Evolutionary conservation across 92 coral and sea anemone genomes (phyloP).

Genomic region (Heliopora coerulea): DNA sequence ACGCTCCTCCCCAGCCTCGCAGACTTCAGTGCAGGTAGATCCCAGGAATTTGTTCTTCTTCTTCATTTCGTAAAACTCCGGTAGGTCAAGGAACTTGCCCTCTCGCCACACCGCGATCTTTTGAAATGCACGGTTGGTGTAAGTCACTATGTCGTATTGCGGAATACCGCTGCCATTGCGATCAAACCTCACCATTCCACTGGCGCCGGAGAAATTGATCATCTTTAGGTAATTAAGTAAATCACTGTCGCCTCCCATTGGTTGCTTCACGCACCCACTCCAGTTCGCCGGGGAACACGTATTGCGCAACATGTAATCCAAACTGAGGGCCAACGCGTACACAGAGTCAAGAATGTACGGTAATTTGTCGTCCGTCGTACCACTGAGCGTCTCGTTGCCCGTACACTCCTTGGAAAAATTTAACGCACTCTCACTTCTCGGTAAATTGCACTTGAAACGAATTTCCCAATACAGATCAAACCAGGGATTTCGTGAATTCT

Average conservation of each 20-base stretch:
- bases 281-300: background rate
- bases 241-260: background rate
- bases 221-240: slow-evolving; percentile 10
- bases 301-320: background rate
- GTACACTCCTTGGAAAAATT: background rate
- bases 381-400: slow-evolving; percentile 1
- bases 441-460: slow-evolving; percentile 46
- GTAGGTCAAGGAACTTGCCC: slow-evolving; percentile 2
- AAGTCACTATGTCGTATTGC: slow-evolving; percentile 77
- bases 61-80: background rate
- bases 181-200: slow-evolving; percentile 77
- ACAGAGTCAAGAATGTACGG: slow-evolving; percentile 35
- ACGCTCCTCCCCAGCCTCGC: background rate
- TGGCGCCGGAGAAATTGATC: slow-evolving; percentile 61
- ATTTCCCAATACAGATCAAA: slow-evolving; percentile 75
- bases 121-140: slow-evolving; percentile 51
- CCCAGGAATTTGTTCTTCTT: slow-evolving; percentile 56
- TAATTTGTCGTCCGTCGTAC: slow-evolving; percentile 32
- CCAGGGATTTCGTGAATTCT: slow-evolving; percentile 81
- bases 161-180: slow-evolving; percentile 71
- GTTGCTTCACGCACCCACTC: slow-evolving; percentile 1
- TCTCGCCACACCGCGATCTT: slow-evolving; percentile 27
- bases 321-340: slow-evolving; percentile 27
- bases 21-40: slow-evolving; percentile 1
- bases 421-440: background rate